Percentiles rank a stretch among this genome's conserved stretches.
Evolutionary conservation across 2,797 vertebrate genomes (phyloP).

Genomic region (Catamblyrhynchus diadema): DNA sequence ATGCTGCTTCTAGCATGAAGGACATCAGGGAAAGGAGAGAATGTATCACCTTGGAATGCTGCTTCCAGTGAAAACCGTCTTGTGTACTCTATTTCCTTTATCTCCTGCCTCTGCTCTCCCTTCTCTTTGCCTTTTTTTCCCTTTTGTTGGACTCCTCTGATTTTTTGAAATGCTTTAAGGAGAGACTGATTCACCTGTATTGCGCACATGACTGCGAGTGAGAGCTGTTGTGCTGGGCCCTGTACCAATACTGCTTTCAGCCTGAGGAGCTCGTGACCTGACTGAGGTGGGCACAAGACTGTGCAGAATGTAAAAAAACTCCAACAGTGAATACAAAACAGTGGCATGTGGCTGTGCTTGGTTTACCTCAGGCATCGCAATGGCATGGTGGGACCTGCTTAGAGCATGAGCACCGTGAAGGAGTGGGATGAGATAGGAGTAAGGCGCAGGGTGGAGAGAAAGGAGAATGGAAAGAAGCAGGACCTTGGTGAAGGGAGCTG

Average conservation of each 20-base stretch:
- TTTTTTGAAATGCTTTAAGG: neutral
- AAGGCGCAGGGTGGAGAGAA: neutral
- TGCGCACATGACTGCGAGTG: fast-evolving
- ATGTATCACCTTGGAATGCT: neutral
- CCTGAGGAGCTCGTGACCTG: fast-evolving
- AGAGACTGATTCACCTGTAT: neutral
- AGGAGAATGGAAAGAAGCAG: neutral
- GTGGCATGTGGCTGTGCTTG: neutral
- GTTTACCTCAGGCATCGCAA: neutral
- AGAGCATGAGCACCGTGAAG: neutral
- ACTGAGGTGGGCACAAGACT: neutral
- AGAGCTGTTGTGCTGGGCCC: neutral
- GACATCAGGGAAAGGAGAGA: neutral
- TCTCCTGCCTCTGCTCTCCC: neutral
- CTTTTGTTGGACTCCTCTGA: neutral
- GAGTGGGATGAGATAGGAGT: neutral
- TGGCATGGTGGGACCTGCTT: neutral
- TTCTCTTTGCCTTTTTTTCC: neutral
- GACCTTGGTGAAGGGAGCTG: neutral
- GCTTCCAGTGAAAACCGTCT: neutral
- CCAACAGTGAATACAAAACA: neutral
- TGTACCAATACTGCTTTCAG: neutral
- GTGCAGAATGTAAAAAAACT: neutral
- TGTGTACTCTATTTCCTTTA: neutral
- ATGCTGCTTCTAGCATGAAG: neutral